Base-by-base conservation (phyloP, 2,113 vertebrate genomes). In the Odontesthes bonariensis region DNA sequence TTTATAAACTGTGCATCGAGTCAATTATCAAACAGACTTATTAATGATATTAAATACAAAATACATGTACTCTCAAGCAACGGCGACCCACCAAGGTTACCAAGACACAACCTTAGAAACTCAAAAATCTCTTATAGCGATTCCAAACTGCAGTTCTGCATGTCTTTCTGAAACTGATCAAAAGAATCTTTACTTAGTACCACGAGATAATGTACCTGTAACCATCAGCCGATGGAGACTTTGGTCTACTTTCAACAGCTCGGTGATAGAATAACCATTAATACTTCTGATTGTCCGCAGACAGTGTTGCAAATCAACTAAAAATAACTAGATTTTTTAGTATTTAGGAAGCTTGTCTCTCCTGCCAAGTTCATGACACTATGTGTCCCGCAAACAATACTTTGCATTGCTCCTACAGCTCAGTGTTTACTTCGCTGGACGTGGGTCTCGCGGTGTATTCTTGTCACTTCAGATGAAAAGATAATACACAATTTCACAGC, bases 221-320 rank as follows among this genome's bases (percentile, higher is more conserved):
- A 11, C 1, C 20, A 53, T 70, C 40, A 61, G 40, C 33, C 33
- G 13, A 38, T 55, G 7, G 20, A 70, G 32, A 8, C 52, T 68
- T 33, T 72, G 11, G n/a, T 19, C 23, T 11, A 32, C n/a, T 46
- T n/a, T 66, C 55, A 51, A 66, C 38, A 52, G 49, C 35, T 11
- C 47, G 27, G 13, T 31, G 4, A 40, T 40, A 3, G 35, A 22
- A 27, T 1, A 27, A 27, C 27, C 27, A 27, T 38, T 38, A 52
- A 59, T 44, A 56, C 42, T 13, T 47, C 10, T 51, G 19, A 14
- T 33, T 47, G 32, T 66, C 8, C 23, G 11, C 49, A 67, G 32
- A 69, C 17, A 57, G 44, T 40, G 56, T 62, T 66, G 19, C 57
- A 78, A 75, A 75, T 78, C 56, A 82, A 5, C 8, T 35, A 35